phyloP scores from a whole-genome alignment of 1,140 invertebrate genomes.

The Solen grandis region DNA sequence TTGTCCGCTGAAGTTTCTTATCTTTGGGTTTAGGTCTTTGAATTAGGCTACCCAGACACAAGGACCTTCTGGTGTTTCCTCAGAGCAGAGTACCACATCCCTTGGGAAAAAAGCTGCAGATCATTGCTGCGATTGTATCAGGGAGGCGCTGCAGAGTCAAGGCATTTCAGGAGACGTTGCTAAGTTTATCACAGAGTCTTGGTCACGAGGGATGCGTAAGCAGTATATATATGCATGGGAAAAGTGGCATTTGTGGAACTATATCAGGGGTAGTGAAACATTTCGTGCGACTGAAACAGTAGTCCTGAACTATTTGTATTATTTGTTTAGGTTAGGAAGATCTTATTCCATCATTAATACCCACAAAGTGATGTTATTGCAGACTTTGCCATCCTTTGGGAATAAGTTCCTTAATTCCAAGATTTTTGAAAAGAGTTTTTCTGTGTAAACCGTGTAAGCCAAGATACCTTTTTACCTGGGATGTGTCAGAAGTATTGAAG shows the following conservation, averaged over 20 bases:
- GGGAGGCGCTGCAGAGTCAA: not conserved
- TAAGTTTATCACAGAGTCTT: not conserved
- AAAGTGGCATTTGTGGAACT: slow-evolving; percentile 32
- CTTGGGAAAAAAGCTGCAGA: not conserved
- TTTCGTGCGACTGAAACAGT: slow-evolving; percentile 19
- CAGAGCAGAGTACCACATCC: slow-evolving; percentile 16
- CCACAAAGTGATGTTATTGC: slow-evolving; percentile 32
- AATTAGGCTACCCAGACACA: slow-evolving; percentile 42
- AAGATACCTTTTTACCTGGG: too few relatives aligned
- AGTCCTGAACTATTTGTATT: not conserved
- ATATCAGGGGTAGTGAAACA: not conserved
- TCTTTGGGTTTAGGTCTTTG: too few relatives aligned
- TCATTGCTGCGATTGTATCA: not conserved
- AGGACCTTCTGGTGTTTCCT: not conserved
- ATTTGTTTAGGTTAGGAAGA: too few relatives aligned
- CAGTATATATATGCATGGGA: slow-evolving; percentile 32
- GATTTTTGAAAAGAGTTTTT: slow-evolving; percentile 12
- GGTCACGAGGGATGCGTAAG: slow-evolving; percentile 16
- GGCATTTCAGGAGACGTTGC: slow-evolving; percentile 19
- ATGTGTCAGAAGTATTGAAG: too few relatives aligned
- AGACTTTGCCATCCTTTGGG: slow-evolving; percentile 11
- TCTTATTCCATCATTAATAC: slow-evolving; percentile 23
- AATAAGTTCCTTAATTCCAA: not conserved
- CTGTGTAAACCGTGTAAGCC: not conserved
- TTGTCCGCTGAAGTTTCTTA: too few relatives aligned